Conservation (phyloP, 37 sponge, comb jelly and placozoan species). For the Theonella swinhoei region DNA sequence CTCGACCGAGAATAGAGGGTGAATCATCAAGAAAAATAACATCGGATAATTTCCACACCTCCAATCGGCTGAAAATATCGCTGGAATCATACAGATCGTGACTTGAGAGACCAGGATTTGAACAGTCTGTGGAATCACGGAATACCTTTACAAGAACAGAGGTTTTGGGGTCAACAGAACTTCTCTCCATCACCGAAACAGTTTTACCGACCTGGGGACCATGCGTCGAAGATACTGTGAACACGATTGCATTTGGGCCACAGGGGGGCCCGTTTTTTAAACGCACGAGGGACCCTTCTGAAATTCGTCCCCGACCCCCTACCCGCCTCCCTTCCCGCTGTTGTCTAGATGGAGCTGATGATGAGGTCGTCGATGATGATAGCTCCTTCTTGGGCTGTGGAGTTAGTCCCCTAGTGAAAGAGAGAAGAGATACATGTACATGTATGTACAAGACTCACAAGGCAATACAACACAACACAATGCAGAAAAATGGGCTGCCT, state of each 20-base stretch:
- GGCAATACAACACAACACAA: no score
- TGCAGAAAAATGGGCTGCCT: no score
- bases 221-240: slow-evolving; percentile 20
- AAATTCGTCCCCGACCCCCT: slow-evolving; percentile 26
- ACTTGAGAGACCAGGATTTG: neutral
- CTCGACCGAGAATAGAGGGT: slow-evolving; percentile 44
- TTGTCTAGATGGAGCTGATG: neutral
- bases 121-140: slow-evolving; percentile 4
- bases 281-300: slow-evolving; percentile 63
- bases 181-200: slow-evolving; percentile 49
- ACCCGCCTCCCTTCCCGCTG: neutral
- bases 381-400: neutral
- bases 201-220: slow-evolving; percentile 67
- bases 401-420: neutral
- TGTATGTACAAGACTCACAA: no score
- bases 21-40: slow-evolving; percentile 77
- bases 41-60: slow-evolving; percentile 65
- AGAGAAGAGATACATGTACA: neutral
- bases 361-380: neutral
- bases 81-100: neutral
- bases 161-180: slow-evolving; percentile 41
- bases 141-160: slow-evolving; percentile 48
- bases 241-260: slow-evolving; percentile 62
- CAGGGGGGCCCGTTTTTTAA: slow-evolving; percentile 73
- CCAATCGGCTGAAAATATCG: slow-evolving; percentile 24